Percentiles rank a stretch among this genome's conserved stretches.
These are phyloP conservation scores for Cryptocephalus moraei DNA, from an alignment of 2,888 invertebrate species.

Conservation along the genomic window DNA sequence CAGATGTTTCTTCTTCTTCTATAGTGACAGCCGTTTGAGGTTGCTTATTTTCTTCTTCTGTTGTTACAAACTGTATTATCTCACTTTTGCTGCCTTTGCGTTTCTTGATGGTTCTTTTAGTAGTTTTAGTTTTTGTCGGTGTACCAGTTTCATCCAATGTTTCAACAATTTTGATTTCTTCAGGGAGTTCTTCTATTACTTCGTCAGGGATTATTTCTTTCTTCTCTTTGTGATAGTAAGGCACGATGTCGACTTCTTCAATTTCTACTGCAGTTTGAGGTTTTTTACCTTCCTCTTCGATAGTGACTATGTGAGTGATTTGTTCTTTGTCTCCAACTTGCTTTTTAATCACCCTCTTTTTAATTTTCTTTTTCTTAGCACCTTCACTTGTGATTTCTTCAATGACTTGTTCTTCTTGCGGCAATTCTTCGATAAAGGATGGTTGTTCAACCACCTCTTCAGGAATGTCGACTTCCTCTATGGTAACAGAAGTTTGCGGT, in stretches of 20 bases:
- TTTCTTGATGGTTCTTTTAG: constrained; percentile 32
- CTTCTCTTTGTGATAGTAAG: constrained; percentile 12
- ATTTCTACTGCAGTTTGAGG: constrained; percentile 31
- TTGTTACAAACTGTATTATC: constrained; percentile 30
- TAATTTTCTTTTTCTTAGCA: constrained; percentile 22
- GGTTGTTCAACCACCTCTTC: constrained; percentile 9
- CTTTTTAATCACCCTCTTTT: constrained; percentile 39
- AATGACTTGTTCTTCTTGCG: constrained; percentile 21
- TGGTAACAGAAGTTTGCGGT: constrained; percentile 19
- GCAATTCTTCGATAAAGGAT: constrained; percentile 19
- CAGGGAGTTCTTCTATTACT: constrained; percentile 25
- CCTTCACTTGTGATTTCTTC: constrained; percentile 32
- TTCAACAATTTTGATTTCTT: constrained; percentile 21
- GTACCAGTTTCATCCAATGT: constrained; percentile 16
- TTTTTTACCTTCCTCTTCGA: constrained; percentile 22
- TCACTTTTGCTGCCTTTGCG: constrained; percentile 30
- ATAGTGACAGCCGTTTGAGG: constrained; percentile 29
- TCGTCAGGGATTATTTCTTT: constrained; percentile 11
- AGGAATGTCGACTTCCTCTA: constrained; percentile 19
- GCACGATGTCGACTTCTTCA: constrained; percentile 28
- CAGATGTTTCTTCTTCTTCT: constrained; percentile 14
- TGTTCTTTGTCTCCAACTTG: constrained; percentile 32
- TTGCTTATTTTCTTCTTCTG: constrained; percentile 36
- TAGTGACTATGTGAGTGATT: constrained; percentile 29
- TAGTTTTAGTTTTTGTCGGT: constrained; percentile 23